phyloP scores from a whole-genome alignment of 2,113 vertebrate species.

The Lathamus discolor region DNA sequence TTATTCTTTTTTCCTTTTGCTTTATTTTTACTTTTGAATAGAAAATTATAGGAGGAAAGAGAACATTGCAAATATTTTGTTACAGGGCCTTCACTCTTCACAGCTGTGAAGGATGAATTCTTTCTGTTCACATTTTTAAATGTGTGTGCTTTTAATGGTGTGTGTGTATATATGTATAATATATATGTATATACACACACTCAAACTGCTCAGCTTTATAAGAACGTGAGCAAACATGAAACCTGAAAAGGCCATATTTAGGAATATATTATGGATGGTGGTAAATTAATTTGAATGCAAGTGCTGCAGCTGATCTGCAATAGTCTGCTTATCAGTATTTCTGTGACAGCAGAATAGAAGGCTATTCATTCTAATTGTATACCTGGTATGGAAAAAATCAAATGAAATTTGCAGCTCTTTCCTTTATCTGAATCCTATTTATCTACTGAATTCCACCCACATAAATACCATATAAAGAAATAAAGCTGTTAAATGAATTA shows the following conservation, averaged over 20 bases:
- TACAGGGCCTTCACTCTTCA: neutral
- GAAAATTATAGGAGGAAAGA: neutral
- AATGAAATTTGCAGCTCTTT: conserved; percentile 14
- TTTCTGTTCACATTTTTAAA: neutral
- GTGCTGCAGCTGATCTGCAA: neutral
- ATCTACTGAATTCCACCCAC: conserved; percentile 11
- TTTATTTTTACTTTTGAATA: neutral
- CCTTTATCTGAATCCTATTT: conserved; percentile 29
- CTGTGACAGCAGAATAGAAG: neutral
- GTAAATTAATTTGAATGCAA: conserved; percentile 4
- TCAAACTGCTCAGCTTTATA: neutral
- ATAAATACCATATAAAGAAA: conserved; percentile 17
- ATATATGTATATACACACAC: neutral
- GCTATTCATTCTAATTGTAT: conserved; percentile 3
- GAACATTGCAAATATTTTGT: neutral
- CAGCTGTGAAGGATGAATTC: neutral
- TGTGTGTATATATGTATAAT: rapidly evolving
- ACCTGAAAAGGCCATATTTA: neutral
- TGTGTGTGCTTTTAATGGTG: neutral
- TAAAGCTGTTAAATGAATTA: conserved; percentile 29
- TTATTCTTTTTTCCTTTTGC: neutral
- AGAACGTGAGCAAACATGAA: neutral
- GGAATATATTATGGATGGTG: neutral
- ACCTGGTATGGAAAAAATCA: conserved; percentile 31
- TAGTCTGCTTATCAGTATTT: neutral